phyloP scores from a whole-genome alignment of 2,888 invertebrate species.

The Epiblema foenella region DNA sequence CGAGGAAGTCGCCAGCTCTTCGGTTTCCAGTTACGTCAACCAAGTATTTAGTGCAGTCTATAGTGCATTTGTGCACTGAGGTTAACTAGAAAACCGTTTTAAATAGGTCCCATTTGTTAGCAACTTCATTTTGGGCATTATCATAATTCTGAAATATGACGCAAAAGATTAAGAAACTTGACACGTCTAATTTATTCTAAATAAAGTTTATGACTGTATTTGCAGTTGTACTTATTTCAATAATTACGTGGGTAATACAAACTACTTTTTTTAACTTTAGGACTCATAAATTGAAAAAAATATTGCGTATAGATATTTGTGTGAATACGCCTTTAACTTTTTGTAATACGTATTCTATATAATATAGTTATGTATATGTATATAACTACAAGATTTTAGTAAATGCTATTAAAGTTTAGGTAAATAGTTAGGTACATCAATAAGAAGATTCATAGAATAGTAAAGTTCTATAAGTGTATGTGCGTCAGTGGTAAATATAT shows the following conservation, averaged over 20 bases:
- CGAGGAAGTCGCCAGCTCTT: no score
- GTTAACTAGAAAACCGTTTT: neutral
- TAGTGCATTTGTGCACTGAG: neutral
- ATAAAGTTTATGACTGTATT: no score
- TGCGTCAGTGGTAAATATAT: conserved; percentile 35
- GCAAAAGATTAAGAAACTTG: neutral
- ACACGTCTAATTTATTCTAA: no score
- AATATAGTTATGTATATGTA: conserved; percentile 57
- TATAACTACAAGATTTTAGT: conserved; percentile 59
- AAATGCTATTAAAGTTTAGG: conserved; percentile 57
- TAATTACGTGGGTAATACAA: no score
- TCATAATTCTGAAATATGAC: neutral
- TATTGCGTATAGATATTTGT: conserved; percentile 23
- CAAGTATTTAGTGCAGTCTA: neutral
- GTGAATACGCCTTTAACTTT: conserved; percentile 53
- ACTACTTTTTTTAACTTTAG: no score
- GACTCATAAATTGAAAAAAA: no score
- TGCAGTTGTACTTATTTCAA: no score
- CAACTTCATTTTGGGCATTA: neutral
- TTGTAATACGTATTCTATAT: conserved; percentile 54
- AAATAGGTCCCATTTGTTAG: neutral
- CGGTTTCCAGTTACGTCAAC: no score
- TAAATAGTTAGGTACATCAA: conserved; percentile 57
- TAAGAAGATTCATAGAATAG: conserved; percentile 57
- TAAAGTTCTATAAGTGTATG: conserved; percentile 56